phyloP scores from a whole-genome alignment of 2,888 invertebrate species.

The Cremastobaeus sp. region DNA sequence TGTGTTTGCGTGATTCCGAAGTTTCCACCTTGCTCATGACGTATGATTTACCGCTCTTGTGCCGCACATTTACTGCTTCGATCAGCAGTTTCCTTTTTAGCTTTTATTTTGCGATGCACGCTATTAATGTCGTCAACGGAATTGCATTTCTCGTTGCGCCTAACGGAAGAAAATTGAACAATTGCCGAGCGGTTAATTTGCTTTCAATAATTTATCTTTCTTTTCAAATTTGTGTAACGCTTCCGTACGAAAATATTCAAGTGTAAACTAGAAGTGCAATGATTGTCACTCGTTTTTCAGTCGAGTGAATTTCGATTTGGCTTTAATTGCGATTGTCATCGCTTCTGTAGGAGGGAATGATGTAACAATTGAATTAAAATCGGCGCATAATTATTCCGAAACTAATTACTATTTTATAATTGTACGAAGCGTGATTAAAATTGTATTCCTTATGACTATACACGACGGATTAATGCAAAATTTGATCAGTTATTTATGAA shows the following conservation, averaged over 20 bases:
- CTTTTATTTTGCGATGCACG: slow-evolving; percentile 23
- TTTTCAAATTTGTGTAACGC: slow-evolving; percentile 28
- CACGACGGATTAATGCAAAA: too few species aligned
- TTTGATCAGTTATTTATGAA: background rate
- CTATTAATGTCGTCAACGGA: slow-evolving; percentile 41
- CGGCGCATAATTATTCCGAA: too few species aligned
- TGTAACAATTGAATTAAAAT: too few species aligned
- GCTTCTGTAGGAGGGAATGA: background rate
- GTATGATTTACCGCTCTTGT: slow-evolving; percentile 45
- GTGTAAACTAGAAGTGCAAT: slow-evolving; percentile 13
- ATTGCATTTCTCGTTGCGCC: slow-evolving; percentile 34
- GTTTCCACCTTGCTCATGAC: slow-evolving; percentile 49
- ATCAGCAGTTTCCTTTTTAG: slow-evolving; percentile 45
- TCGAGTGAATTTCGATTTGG: background rate
- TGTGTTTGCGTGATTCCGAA: slow-evolving; percentile 18
- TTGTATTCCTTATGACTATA: too few species aligned
- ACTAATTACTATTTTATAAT: too few species aligned
- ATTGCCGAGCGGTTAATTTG: slow-evolving; percentile 40
- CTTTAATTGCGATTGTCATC: background rate
- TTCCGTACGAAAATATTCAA: slow-evolving; percentile 2
- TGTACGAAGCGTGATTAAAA: too few species aligned
- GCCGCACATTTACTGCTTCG: slow-evolving; percentile 31
- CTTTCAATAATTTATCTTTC: slow-evolving; percentile 41
- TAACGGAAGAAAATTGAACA: slow-evolving; percentile 29
- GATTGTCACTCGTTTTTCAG: background rate